Conservation (phyloP, 2,888 invertebrate genomes). For the Saturnia pavonia region DNA sequence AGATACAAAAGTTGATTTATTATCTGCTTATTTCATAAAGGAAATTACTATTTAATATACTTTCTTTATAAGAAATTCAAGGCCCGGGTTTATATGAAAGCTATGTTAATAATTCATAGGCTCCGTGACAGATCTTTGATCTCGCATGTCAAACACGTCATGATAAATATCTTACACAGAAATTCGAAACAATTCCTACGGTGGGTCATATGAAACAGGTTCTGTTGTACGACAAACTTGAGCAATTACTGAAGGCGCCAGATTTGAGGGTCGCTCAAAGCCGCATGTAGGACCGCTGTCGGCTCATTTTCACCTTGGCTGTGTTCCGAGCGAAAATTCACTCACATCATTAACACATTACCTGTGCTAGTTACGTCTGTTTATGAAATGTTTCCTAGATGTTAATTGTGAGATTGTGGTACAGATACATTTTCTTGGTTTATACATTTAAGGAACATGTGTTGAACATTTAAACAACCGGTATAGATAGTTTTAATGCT, state of each 20-base stretch:
- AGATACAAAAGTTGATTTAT: neutral
- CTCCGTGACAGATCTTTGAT: neutral
- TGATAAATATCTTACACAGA: neutral
- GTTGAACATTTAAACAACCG: neutral
- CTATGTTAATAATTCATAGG: neutral
- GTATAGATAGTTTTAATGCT: no score
- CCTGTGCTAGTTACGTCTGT: slow-evolving; percentile 22
- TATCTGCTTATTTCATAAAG: neutral
- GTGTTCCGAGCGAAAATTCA: slow-evolving; percentile 27
- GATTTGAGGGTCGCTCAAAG: slow-evolving; percentile 43
- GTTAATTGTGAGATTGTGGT: slow-evolving; percentile 23
- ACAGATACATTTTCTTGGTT: neutral
- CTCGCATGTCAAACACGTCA: neutral
- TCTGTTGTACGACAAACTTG: slow-evolving; percentile 47
- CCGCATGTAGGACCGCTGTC: slow-evolving; percentile 36
- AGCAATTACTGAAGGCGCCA: slow-evolving; percentile 45
- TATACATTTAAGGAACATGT: neutral
- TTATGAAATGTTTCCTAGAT: slow-evolving; percentile 18
- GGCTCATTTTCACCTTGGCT: slow-evolving; percentile 26
- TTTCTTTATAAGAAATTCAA: neutral
- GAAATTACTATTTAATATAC: neutral
- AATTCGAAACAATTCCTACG: neutral
- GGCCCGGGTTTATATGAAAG: neutral
- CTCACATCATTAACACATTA: slow-evolving; percentile 37
- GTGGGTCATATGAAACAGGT: neutral